These are phyloP conservation scores for Drosophila colorata DNA, from an alignment of 2,888 invertebrate species.

Conservation along the genomic window DNA sequence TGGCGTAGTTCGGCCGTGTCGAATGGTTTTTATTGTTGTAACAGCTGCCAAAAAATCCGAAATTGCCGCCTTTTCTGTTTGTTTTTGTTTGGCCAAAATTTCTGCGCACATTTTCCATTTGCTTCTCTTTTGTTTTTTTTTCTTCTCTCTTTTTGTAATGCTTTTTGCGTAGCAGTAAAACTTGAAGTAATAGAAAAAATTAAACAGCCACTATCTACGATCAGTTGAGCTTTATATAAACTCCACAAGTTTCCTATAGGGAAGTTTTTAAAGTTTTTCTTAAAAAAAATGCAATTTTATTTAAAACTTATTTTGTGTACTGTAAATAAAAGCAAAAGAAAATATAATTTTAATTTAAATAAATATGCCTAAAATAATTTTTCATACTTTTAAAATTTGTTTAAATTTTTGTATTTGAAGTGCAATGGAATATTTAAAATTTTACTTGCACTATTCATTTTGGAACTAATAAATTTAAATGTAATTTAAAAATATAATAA, in stretches of 20 bases:
- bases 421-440: no score
- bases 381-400: no score
- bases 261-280: background rate
- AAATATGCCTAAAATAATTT: no score
- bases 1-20: constrained; percentile 40
- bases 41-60: constrained; percentile 64
- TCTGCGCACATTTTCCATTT: constrained; percentile 32
- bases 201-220: background rate
- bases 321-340: no score
- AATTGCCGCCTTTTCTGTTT: constrained; percentile 60
- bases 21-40: constrained; percentile 41
- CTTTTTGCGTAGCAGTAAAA: constrained; percentile 4
- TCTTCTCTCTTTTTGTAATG: constrained; percentile 1
- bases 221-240: background rate
- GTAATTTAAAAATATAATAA: background rate
- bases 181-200: background rate
- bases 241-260: background rate
- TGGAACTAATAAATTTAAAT: no score
- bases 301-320: no score
- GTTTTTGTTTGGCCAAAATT: constrained; percentile 62
- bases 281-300: background rate
- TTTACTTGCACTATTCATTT: no score
- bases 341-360: no score
- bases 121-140: constrained; percentile 1
- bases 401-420: no score